These are phyloP conservation scores for Parnassius glacialis DNA, from an alignment of 2,888 invertebrate species.

Conservation along the genomic window DNA sequence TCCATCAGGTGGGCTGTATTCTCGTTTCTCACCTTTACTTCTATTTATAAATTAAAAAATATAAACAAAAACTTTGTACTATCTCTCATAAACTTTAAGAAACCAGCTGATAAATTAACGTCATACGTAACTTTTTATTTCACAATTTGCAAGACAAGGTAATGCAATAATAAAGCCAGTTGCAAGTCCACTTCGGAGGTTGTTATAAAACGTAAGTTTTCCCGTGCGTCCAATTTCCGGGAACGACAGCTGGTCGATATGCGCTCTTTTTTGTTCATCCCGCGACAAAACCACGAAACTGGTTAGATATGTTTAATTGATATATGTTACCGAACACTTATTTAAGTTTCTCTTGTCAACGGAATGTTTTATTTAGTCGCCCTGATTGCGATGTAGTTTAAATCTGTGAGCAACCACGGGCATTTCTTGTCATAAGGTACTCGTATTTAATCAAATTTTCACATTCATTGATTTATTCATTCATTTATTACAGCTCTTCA, in stretches of 20 bases:
- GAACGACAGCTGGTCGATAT: constrained; percentile 24
- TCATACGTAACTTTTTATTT: constrained; percentile 7
- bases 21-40: too few relatives aligned
- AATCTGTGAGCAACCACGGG: too few relatives aligned
- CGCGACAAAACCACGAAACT: constrained; percentile 4
- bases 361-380: not conserved
- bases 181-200: constrained; percentile 1
- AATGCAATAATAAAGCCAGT: constrained; percentile 7
- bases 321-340: not conserved
- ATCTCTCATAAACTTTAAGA: constrained; percentile 1
- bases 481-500: too few relatives aligned
- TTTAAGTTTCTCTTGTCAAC: not conserved
- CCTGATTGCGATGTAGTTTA: not conserved
- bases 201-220: constrained; percentile 13
- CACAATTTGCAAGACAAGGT: constrained; percentile 2
- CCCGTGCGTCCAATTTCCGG: constrained; percentile 24
- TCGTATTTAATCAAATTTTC: too few relatives aligned
- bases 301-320: constrained; percentile 7
- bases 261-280: constrained; percentile 7
- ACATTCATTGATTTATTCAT: too few relatives aligned
- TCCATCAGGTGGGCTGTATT: too few relatives aligned
- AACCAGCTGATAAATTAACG: constrained; percentile 13
- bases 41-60: too few relatives aligned
- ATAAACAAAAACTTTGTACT: too few relatives aligned
- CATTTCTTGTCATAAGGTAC: too few relatives aligned